phyloP scores from a whole-genome alignment of 2,113 vertebrate species.

The Onychostoma macrolepis region DNA sequence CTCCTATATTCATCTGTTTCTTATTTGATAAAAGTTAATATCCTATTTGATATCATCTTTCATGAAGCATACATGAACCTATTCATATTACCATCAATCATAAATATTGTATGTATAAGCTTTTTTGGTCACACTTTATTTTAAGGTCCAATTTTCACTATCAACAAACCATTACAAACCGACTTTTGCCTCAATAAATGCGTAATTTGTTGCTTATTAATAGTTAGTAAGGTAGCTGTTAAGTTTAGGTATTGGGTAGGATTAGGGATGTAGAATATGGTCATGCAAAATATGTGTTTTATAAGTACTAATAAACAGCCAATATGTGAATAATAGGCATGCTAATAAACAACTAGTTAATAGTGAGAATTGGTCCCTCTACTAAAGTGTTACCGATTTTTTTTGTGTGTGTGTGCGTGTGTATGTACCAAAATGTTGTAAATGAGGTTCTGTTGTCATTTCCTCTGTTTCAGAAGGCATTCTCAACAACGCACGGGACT shows the following conservation, averaged over 20 bases:
- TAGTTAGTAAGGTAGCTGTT: no score
- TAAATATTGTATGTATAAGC: background rate
- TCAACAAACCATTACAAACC: no score
- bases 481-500: conserved; percentile 99
- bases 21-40: conserved; percentile 26
- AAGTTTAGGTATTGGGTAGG: no score
- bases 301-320: no score
- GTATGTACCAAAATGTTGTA: background rate
- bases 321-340: no score
- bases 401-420: background rate
- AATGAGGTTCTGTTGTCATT: background rate
- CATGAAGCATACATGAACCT: background rate
- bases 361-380: no score
- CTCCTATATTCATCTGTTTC: conserved; percentile 7
- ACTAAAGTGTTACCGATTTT: background rate
- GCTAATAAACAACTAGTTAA: no score
- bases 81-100: conserved; percentile 5
- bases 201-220: no score
- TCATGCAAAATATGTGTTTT: no score
- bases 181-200: no score
- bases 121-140: background rate
- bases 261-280: no score
- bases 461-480: conserved; percentile 93
- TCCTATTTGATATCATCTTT: conserved; percentile 44
- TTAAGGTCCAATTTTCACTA: no score